Base-by-base conservation (phyloP, 92 coral and sea anemone species). In the Phenganax stokvisi region DNA sequence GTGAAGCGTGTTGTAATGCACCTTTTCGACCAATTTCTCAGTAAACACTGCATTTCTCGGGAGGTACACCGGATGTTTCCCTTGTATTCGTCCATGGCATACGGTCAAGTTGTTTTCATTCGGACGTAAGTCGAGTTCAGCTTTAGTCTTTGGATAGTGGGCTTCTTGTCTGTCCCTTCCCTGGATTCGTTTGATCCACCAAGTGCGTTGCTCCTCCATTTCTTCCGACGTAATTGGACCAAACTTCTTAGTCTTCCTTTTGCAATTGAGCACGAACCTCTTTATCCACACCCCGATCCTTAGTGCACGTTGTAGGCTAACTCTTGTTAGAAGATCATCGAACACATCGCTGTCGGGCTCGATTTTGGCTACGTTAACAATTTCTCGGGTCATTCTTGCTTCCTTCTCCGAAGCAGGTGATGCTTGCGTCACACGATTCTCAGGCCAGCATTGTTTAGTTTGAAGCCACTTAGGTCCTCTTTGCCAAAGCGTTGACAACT, bases 131-230 rank as follows among this genome's bases (percentile, higher is more conserved):
- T 17, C 67, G 28, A 61, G 67, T 17, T 17, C 25, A 7, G 67
- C 67, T 13, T 17, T 61, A 6, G 67, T 61, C 28, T 61, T 61
- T 7, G 20, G 20, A 13, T 13, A 61, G 67, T 13, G 20, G 20
- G 20, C 8, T 61, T 17, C 28, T 28, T 12, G 25, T 61, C 67
- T 61, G 67, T 61, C 67, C 1, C 67, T 13, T 61, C 25, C 3
- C 67, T 61, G 67, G 15, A 61, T 61, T 1, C 67, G 20, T 61
- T 61, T 61, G 67, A 61, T 61, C 67, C 67, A 61, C 67, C 67
- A 61, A 56, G 16, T 7, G 60, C 60, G 60, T 56, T 56, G 4
- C 16, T 10, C 16, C 7, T 56, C 16, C 60, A 56, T 15, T 56
- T 56, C 60, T 56, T 56, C 60, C 60, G 9, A 56, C 12, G 60